A percentile compares a stretch with the other conserved stretches of the same genome.
Conservation (phyloP, 2,113 vertebrate species). For the Epinephelus fuscoguttatus region DNA sequence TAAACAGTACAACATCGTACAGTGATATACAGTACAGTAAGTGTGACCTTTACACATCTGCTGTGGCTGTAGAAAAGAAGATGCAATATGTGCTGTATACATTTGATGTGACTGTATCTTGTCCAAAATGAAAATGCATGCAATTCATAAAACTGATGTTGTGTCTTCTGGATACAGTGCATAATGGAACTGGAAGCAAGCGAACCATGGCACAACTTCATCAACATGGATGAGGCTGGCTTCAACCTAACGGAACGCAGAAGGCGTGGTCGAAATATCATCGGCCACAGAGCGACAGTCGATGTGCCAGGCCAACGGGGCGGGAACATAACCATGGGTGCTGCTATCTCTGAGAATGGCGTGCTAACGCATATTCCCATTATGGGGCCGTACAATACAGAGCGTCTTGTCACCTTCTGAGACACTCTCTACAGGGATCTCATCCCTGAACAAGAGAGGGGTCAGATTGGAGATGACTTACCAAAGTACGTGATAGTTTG, state of each 20-base stretch:
- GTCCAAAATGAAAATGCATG: conserved; percentile 23
- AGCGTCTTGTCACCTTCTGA: no score
- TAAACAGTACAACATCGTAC: neutral
- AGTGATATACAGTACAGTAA: neutral
- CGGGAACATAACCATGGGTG: conserved; percentile 1
- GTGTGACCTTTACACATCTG: conserved; percentile 7
- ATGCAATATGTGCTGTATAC: neutral
- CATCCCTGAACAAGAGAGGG: no score
- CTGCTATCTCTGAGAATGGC: neutral
- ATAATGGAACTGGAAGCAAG: conserved; percentile 30
- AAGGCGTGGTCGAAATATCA: neutral
- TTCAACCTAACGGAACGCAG: conserved; percentile 19
- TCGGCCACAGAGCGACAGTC: neutral
- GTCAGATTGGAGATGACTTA: no score
- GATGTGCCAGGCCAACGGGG: conserved; percentile 3
- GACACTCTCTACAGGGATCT: no score
- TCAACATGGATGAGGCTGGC: conserved; percentile 36
- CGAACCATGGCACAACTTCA: conserved; percentile 12
- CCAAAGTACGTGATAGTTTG: no score
- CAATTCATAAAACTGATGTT: conserved; percentile 9
- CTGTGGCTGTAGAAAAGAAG: conserved; percentile 25
- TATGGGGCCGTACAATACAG: no score
- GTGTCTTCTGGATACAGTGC: conserved; percentile 15
- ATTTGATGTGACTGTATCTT: conserved; percentile 24
- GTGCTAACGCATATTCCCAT: no score